Evolutionary conservation across 2,113 vertebrate genomes (phyloP).

Genomic region (Sapajus apella): DNA sequence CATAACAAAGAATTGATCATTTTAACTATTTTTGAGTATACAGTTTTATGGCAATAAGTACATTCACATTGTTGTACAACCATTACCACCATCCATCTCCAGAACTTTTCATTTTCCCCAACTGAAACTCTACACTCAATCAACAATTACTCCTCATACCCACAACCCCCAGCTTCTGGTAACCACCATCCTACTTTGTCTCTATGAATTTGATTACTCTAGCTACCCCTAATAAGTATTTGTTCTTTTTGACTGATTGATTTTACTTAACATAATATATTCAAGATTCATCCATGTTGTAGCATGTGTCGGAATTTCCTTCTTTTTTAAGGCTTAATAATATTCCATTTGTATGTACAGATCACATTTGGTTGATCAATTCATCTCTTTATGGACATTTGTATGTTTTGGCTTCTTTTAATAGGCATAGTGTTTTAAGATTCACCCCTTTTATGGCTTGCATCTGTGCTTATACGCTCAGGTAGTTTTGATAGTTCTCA

Average conservation of each 20-base stretch:
- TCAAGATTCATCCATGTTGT: not conserved
- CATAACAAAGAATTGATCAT: not conserved
- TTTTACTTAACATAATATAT: not conserved
- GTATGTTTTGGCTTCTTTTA: not conserved
- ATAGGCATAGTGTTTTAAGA: not conserved
- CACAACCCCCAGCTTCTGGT: not conserved
- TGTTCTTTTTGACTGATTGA: not conserved
- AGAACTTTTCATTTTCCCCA: not conserved
- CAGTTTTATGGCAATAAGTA: not conserved
- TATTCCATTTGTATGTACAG: not conserved
- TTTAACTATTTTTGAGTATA: not conserved
- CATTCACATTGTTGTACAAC: not conserved
- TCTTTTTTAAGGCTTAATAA: not conserved
- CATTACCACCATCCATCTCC: not conserved
- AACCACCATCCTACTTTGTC: not conserved
- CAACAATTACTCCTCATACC: not conserved
- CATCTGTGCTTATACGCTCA: not conserved
- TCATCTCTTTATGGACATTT: not conserved
- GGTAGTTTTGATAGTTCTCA: not conserved
- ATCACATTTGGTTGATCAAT: not conserved
- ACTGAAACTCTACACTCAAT: not conserved
- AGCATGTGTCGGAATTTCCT: not conserved
- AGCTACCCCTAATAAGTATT: not conserved
- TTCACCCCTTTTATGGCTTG: not conserved
- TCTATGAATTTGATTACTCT: not conserved